Base-by-base conservation (phyloP, 1,140 invertebrate genomes). In the Lepeophtheirus salmonis region DNA sequence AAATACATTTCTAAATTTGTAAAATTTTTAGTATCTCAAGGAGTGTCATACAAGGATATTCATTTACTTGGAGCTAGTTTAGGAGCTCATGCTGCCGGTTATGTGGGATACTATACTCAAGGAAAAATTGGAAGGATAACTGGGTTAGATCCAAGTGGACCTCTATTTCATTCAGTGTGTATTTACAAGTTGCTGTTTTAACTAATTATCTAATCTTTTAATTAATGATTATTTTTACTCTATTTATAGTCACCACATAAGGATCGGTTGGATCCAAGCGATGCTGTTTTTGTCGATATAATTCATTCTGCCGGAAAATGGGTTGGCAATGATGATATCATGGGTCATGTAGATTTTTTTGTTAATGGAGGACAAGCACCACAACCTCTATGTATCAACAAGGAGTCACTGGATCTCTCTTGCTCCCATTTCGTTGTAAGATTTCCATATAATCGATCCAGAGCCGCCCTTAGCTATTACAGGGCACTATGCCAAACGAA, bases 281-380 rank as follows among this genome's bases (percentile, higher is more conserved):
- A 94, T 71, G 90, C 90, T 0, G 76, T 80, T 48, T 94, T 92
- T 69, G 90, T 96, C 0, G 91, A 95, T 69, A 86, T 91, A 0
- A 92, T 95, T 52, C 90, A 97, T 68, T 89, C 86, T 3, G 63
- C 57, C 1, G 57, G 57, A 3, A 50, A 24, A 4, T 60, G 57
- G 57, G 57, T 60, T 21, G 57, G 57, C n/a, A 60, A 60, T 24
- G 48, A 50, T 49, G 26, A 60, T 20, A 2, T 85, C 0, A 83
- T 85, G 79, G 89, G 84, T 0, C 83, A 95, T 67, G 84, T 90
- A 0, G 89, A 94, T 69, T 92, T 90, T 68, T 72, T 71, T 68
- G 86, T 86, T 0, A 91, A 92, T 66, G 87, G 88, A 0, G 88
- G 88, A 0, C 75, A 84, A 41, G 57, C 57, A 6, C 18, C 57